A percentile compares a stretch with the other conserved stretches of the same genome.
These are phyloP conservation scores for Cuniculus paca DNA, from an alignment of 2,797 vertebrate genomes.

Conservation along the genomic window DNA sequence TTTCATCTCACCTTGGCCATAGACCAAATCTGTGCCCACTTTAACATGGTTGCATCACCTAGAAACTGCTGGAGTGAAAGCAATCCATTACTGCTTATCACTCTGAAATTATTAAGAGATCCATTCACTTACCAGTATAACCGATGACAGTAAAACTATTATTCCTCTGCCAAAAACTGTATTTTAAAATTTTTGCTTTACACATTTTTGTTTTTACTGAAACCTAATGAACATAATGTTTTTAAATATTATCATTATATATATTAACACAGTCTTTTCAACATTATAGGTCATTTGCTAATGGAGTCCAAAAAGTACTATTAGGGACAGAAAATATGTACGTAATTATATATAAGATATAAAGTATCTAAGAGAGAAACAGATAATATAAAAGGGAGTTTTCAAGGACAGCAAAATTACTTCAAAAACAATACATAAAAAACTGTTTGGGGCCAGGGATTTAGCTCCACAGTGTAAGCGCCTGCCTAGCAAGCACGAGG, in stretches of 20 bases:
- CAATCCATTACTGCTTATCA: background rate
- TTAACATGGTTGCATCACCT: background rate
- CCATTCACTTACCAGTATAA: slow-evolving; percentile 6
- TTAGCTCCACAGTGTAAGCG: too few species aligned
- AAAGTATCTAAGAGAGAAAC: background rate
- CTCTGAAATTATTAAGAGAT: slow-evolving; percentile 8
- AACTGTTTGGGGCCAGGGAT: too few species aligned
- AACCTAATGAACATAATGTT: background rate
- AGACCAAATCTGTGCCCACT: background rate
- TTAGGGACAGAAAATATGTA: background rate
- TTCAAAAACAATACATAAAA: slow-evolving; percentile 26
- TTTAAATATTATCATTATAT: background rate
- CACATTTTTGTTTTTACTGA: background rate
- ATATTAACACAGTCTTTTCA: slow-evolving; percentile 6
- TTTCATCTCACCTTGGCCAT: background rate
- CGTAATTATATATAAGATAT: slow-evolving; percentile 17
- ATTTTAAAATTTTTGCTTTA: slow-evolving; percentile 14
- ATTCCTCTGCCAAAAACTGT: background rate
- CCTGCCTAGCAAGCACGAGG: too few species aligned
- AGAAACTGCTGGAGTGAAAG: background rate
- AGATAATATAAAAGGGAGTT: background rate
- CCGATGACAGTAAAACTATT: background rate
- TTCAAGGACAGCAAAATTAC: slow-evolving; percentile 38
- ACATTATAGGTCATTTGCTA: slow-evolving; percentile 10
- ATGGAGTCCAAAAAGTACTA: background rate